phyloP scores from a whole-genome alignment of 35 echinoderm and acorn worm genomes.

The Heliocidaris tuberculata region DNA sequence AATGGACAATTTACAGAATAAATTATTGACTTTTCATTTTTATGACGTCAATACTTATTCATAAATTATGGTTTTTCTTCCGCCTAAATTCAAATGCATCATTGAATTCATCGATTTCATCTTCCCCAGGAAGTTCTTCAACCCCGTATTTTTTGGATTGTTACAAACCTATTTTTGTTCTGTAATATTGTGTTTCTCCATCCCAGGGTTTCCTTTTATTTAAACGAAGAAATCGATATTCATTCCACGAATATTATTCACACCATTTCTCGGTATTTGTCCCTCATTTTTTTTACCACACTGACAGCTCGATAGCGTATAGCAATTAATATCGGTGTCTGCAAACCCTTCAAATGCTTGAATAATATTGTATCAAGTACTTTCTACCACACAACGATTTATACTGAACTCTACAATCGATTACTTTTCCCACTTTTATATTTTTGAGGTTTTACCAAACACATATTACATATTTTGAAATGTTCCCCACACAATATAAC shows the following conservation, averaged over 20 bases:
- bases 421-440: not conserved
- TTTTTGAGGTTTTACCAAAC: not conserved
- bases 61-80: not conserved
- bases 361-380: not conserved
- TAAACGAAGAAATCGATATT: not conserved
- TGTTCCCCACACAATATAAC: too few species aligned
- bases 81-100: not conserved
- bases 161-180: not conserved
- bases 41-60: conserved; percentile 10
- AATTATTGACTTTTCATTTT: conserved; percentile 13
- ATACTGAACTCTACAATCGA: not conserved
- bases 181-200: not conserved
- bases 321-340: not conserved
- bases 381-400: not conserved
- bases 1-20: not conserved
- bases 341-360: not conserved
- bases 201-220: not conserved
- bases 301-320: not conserved
- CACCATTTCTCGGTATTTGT: not conserved
- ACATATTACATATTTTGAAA: too few species aligned
- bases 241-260: not conserved
- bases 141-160: not conserved
- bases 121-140: not conserved
- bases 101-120: not conserved
- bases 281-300: not conserved